phyloP scores from a whole-genome alignment of 2,797 vertebrate genomes.

The Pygocentrus nattereri region DNA sequence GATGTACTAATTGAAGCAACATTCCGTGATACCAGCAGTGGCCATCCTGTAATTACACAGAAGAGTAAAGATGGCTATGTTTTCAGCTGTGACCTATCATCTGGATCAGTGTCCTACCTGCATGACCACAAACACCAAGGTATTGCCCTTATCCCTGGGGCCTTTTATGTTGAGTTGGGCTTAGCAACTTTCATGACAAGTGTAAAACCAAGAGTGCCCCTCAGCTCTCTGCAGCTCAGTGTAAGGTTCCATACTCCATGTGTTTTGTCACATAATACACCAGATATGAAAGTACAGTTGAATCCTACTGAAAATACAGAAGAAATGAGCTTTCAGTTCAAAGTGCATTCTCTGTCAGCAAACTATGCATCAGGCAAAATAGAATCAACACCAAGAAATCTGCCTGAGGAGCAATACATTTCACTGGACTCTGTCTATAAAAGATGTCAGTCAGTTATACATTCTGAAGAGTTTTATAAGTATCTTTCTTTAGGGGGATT shows the following conservation, averaged over 20 bases:
- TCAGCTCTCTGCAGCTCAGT: conserved; percentile 78
- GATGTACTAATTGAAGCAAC: conserved; percentile 44
- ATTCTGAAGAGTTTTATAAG: conserved; percentile 77
- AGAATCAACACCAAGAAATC: conserved; percentile 58
- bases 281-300: conserved; percentile 79
- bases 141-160: conserved; percentile 82
- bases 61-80: conserved; percentile 66
- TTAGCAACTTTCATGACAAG: conserved; percentile 78
- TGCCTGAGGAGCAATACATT: conserved; percentile 77
- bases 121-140: conserved; percentile 83
- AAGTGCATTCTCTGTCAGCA: conserved; percentile 73
- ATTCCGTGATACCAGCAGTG: conserved; percentile 61
- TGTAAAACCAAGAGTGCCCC: conserved; percentile 78
- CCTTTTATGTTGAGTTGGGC: conserved; percentile 85
- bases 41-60: conserved; percentile 67
- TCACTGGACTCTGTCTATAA: conserved; percentile 72
- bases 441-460: conserved; percentile 78
- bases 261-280: conserved; percentile 72
- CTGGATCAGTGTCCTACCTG: conserved; percentile 73
- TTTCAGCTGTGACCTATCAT: conserved; percentile 78
- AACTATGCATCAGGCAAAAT: conserved; percentile 81
- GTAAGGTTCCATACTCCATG: conserved; percentile 81
- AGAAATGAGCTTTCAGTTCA: conserved; percentile 65
- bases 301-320: conserved; percentile 60
- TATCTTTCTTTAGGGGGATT: conserved; percentile 79